Evolutionary conservation across 1,140 invertebrate species (phyloP).

Genomic region (Drosophila neocordata): DNA sequence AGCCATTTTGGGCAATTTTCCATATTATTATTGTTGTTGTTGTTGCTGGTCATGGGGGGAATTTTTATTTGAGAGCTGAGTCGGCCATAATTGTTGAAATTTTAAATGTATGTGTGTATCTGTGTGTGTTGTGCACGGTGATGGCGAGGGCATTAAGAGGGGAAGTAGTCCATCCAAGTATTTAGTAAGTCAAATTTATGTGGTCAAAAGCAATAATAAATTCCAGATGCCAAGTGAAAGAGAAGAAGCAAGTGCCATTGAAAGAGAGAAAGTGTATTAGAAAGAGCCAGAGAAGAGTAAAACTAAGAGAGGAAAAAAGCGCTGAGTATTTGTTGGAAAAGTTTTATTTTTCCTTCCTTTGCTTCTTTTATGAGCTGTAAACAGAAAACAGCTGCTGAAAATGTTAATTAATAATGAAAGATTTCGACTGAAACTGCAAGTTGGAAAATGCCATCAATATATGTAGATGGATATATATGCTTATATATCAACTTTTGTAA

Average conservation of each 20-base stretch:
- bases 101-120: constrained; percentile 48
- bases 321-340: neutral
- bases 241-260: neutral
- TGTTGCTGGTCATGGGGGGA: constrained; percentile 44
- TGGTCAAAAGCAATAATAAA: constrained; percentile 41
- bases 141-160: neutral
- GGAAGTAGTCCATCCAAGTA: constrained; percentile 19
- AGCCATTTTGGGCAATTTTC: constrained; percentile 75
- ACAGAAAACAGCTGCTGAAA: constrained; percentile 69
- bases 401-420: constrained; percentile 6
- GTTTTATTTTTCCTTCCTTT: constrained; percentile 9
- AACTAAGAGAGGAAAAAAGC: constrained; percentile 7
- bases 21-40: constrained; percentile 47
- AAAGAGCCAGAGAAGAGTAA: constrained; percentile 4
- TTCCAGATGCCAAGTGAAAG: constrained; percentile 23
- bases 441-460: neutral
- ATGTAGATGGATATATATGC: no score
- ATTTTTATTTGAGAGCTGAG: constrained; percentile 62
- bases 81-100: constrained; percentile 80
- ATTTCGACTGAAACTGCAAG: constrained; percentile 19
- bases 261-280: neutral
- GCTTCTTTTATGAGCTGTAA: constrained; percentile 43
- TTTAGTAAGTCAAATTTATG: constrained; percentile 47
- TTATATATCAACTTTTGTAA: no score
- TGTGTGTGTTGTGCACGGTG: constrained; percentile 15